Conservation (phyloP, 37 sponge, comb jelly and placozoan species). For the Eunapius fragilis region DNA sequence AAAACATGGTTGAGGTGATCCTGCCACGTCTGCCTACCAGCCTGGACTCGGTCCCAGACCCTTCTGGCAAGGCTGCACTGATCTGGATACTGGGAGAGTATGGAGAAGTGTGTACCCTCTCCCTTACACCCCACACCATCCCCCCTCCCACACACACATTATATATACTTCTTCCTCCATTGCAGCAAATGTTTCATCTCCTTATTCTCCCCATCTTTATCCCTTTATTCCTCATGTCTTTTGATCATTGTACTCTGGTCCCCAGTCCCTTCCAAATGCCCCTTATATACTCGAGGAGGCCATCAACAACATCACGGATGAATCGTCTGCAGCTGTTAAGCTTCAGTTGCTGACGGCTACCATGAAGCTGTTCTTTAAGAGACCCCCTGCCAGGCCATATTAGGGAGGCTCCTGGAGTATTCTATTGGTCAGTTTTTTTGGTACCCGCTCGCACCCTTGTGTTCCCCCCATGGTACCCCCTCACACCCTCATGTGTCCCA, state of each 20-base stretch:
- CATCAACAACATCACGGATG: conserved; percentile 55
- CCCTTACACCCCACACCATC: background rate
- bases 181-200: background rate
- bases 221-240: background rate
- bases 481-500: too few relatives aligned
- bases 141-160: background rate
- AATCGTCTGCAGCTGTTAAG: conserved; percentile 79
- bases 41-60: conserved; percentile 38
- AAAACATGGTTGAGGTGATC: conserved; percentile 73
- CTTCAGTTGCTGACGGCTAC: conserved; percentile 86
- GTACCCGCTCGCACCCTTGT: background rate
- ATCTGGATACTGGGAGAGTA: conserved; percentile 96
- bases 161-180: background rate
- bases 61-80: conserved; percentile 82
- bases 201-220: background rate
- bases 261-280: conserved; percentile 68
- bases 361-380: conserved; percentile 97
- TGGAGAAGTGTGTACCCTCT: conserved; percentile 75
- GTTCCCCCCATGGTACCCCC: background rate
- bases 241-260: background rate
- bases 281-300: conserved; percentile 89
- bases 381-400: conserved; percentile 93
- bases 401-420: conserved; percentile 87
- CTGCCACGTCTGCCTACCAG: conserved; percentile 68
- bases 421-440: conserved; percentile 57